Percentiles rank a stretch among this genome's conserved stretches.
phyloP scores from a whole-genome alignment of 30 jellyfish, hydroid and myxozoan genomes.

The Euphysa ruthae region DNA sequence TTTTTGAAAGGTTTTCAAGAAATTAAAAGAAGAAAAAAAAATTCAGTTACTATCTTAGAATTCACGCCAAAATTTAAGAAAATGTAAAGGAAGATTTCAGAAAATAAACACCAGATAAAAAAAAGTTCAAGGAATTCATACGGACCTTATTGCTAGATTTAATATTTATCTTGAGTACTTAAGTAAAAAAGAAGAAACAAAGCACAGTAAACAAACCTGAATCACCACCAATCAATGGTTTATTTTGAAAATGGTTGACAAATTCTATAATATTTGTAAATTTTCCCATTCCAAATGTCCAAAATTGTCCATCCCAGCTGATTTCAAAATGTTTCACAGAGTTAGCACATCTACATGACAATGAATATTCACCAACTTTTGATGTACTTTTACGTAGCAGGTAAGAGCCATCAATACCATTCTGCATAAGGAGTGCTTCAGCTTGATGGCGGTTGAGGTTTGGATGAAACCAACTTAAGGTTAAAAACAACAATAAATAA shows the following conservation, averaged over 20 bases:
- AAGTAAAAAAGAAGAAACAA: no score
- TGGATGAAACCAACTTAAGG: constrained; percentile 92
- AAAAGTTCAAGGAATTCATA: no score
- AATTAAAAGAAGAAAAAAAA: no score
- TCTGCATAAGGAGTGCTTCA: constrained; percentile 87
- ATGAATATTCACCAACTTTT: constrained; percentile 70
- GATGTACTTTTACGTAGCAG: constrained; percentile 73
- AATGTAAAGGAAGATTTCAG: no score
- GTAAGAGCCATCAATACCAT: constrained; percentile 93
- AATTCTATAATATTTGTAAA: constrained; percentile 62
- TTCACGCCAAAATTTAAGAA: no score
- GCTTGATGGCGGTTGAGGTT: constrained; percentile 91
- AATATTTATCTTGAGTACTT: no score
- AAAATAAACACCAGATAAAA: no score
- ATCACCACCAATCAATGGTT: constrained; percentile 33
- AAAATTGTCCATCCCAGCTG: constrained; percentile 90
- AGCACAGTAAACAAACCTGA: constrained; percentile 39
- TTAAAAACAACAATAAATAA: no score
- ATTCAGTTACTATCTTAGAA: no score
- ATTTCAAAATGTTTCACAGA: constrained; percentile 87
- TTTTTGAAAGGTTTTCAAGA: no score
- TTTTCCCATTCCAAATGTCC: constrained; percentile 91
- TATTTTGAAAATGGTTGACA: constrained; percentile 27
- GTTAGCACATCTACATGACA: constrained; percentile 81
- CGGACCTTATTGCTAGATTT: no score